Percentiles rank a stretch among this genome's conserved stretches.
These are phyloP conservation scores for Caprella mutica DNA, from an alignment of 2,888 invertebrate genomes.

Conservation along the genomic window DNA sequence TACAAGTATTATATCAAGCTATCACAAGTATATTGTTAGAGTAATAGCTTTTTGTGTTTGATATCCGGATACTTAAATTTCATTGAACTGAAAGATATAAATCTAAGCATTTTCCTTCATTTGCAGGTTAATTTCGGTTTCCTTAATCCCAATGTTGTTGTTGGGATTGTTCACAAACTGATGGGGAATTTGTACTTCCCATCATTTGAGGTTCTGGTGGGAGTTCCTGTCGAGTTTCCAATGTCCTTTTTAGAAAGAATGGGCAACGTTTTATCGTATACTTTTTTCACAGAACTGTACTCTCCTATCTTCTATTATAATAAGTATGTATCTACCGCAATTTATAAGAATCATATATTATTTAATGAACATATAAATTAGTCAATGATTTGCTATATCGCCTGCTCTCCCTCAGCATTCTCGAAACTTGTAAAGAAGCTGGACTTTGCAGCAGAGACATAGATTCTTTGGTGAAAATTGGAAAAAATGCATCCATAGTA, in stretches of 20 bases:
- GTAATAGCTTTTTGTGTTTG: not conserved
- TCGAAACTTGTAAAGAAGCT: not conserved
- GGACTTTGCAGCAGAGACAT: constrained; percentile 20
- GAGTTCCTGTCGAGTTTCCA: not conserved
- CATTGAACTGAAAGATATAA: not conserved
- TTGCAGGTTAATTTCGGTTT: constrained; percentile 9
- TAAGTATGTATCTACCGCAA: too few relatives aligned
- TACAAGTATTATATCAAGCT: too few relatives aligned
- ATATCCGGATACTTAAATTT: not conserved
- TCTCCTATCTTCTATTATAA: too few relatives aligned
- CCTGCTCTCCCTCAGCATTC: too few relatives aligned
- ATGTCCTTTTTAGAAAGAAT: constrained; percentile 7
- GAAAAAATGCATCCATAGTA: not conserved
- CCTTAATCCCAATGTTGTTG: not conserved
- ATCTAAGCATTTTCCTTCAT: not conserved
- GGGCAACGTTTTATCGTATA: not conserved
- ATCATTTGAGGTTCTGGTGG: not conserved
- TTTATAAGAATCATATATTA: too few relatives aligned
- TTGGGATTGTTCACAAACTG: constrained; percentile 1
- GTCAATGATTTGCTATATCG: too few relatives aligned
- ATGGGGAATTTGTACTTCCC: constrained; percentile 9
- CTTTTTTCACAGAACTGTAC: too few relatives aligned
- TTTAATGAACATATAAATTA: too few relatives aligned
- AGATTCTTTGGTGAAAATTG: constrained; percentile 1
- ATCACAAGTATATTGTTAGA: too few relatives aligned